Evolutionary conservation across 30 jellyfish, hydroid and myxozoan genomes (phyloP).

Genomic region (Turritopsis rubra): DNA sequence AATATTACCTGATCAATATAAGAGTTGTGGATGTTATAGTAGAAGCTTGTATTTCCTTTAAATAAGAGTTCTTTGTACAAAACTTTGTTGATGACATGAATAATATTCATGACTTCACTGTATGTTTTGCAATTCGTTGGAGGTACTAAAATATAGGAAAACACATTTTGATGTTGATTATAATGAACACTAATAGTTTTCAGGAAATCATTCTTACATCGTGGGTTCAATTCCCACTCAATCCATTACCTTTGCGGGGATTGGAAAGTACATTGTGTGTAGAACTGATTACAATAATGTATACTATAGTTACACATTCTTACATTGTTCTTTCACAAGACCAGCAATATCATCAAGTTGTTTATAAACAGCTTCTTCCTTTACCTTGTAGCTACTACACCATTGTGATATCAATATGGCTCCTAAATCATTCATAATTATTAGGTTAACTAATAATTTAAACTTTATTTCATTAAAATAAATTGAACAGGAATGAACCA

Average conservation of each 20-base stretch:
- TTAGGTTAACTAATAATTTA: background rate
- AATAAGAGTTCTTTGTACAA: constrained; percentile 35
- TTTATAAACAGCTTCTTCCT: constrained; percentile 7
- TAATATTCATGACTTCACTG: constrained; percentile 3
- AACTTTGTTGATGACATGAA: constrained; percentile 35
- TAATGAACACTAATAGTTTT: too few relatives aligned
- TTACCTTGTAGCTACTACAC: constrained; percentile 30
- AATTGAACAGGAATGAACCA: too few relatives aligned
- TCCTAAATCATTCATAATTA: constrained; percentile 22
- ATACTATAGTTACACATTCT: background rate
- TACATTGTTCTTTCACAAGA: constrained; percentile 35
- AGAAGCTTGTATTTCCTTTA: constrained; percentile 38
- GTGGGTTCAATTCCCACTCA: background rate
- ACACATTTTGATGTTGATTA: background rate
- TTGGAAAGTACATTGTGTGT: too few relatives aligned
- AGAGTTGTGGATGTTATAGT: constrained; percentile 57
- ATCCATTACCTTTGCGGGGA: too few relatives aligned
- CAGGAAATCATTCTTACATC: background rate
- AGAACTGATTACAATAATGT: too few relatives aligned
- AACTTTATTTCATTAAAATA: background rate
- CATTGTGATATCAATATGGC: constrained; percentile 48
- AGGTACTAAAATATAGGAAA: background rate
- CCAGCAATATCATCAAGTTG: constrained; percentile 37
- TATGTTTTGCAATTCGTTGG: background rate
- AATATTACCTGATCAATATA: constrained; percentile 50